These are phyloP conservation scores for Archilochus colubris DNA, from an alignment of 2,113 vertebrate genomes.

Conservation along the genomic window DNA sequence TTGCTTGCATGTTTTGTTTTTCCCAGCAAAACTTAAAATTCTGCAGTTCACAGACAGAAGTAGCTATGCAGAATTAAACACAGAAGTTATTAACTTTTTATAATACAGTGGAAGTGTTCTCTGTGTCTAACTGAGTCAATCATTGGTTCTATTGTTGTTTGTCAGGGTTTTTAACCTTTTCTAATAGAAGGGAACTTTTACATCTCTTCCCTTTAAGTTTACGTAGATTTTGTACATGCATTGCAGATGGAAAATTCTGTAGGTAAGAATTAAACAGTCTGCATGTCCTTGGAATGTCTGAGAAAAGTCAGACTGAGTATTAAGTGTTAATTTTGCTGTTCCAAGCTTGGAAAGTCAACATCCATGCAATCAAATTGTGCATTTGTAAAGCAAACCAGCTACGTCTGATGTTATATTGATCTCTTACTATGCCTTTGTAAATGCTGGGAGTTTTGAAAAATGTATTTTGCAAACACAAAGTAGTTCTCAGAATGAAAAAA, in stretches of 20 bases:
- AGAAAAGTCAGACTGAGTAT: not conserved
- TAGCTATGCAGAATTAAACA: not conserved
- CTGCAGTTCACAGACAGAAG: not conserved
- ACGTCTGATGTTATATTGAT: not conserved
- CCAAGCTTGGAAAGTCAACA: not conserved
- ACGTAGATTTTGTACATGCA: rapidly evolving
- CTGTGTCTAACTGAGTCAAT: not conserved
- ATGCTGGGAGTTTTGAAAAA: not conserved
- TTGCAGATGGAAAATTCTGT: not conserved
- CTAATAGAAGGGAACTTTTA: not conserved
- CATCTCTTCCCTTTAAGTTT: not conserved
- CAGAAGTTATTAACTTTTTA: not conserved
- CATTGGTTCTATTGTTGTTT: not conserved
- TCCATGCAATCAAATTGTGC: not conserved
- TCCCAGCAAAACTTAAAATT: not conserved
- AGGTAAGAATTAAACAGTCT: not conserved
- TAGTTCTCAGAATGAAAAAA: not conserved
- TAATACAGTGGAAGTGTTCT: not conserved
- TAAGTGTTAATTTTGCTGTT: not conserved
- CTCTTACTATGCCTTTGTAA: not conserved
- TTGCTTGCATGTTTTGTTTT: not conserved
- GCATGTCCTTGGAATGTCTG: not conserved
- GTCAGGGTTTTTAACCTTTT: not conserved
- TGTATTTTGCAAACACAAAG: not conserved
- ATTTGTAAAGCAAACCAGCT: not conserved